phyloP scores from a whole-genome alignment of 2,797 vertebrate species.

The Platalea minor region DNA sequence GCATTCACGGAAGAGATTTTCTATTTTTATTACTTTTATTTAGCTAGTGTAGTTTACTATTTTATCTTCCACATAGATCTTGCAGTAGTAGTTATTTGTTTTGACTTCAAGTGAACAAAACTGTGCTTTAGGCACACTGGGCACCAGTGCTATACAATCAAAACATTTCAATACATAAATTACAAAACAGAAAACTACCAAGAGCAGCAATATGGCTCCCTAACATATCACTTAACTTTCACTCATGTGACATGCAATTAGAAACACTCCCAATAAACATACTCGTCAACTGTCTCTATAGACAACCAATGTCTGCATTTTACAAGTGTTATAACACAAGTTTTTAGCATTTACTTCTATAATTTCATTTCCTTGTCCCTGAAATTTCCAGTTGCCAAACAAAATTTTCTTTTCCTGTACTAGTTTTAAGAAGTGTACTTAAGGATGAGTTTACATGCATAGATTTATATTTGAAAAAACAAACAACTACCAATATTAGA shows the following conservation, averaged over 20 bases:
- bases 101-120: background rate
- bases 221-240: background rate
- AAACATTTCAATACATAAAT: background rate
- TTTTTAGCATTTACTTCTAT: background rate
- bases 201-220: background rate
- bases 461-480: background rate
- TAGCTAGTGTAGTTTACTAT: background rate
- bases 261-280: background rate
- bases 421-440: background rate
- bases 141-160: background rate
- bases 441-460: background rate
- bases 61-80: background rate
- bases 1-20: background rate
- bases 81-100: background rate
- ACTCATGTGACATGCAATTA: background rate
- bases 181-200: background rate
- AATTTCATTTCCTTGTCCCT: background rate
- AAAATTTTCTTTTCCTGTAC: background rate
- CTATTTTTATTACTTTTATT: background rate
- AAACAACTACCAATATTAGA: background rate
- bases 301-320: background rate
- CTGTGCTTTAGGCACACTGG: background rate
- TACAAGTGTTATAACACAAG: background rate
- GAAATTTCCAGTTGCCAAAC: background rate
- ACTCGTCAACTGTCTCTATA: background rate